Base-by-base conservation (phyloP, 2,797 vertebrate genomes). In the Myiothlypis chrysogaster region DNA sequence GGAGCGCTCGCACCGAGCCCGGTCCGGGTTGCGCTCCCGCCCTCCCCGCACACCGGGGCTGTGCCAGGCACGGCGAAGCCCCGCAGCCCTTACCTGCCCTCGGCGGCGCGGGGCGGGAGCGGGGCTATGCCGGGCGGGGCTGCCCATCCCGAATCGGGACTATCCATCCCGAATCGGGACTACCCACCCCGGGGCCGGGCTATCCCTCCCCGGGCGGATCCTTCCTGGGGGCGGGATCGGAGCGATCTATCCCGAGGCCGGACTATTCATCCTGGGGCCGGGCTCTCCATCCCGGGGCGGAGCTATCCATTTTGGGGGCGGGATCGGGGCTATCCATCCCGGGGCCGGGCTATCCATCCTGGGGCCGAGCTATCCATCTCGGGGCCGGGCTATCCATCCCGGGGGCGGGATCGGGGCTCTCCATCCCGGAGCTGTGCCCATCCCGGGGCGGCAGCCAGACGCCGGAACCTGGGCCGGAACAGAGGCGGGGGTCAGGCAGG, bases 81-180 rank as follows among this genome's bases (percentile, higher is more conserved):
- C 32, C 46, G 0, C 20, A 14, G 5, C 79, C 56, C 92, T 94
- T 92, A 95, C 92, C 92, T 92, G 86, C 75, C 82, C 82, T 83
- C 59, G 27, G 82, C 64, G 50, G 77, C 71, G 66, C 2, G 55
- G 65, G 14, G 41, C 34, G 53, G 61, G 61, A 44, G 68, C 34
- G 69, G 39, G 39, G 6, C 61, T 64, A 12, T 23, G 23, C 47
- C 18, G 15, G 39, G 9, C 4, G 63, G 50, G 30, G 7, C 28
- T 63, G 3, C 32, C 23, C 7, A 27, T 6, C 7, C 46, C 17
- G 7, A 30, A 30, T 12, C 52, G 30, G 30, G 52, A 13, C 52
- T n/a, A 12, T n/a, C 47, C 9, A 21, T 10, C 12, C 19, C 52
- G 14, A 22, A 14, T 6, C 6, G 3, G 27, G 79, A 5, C 60